Conservation (phyloP, 2,797 vertebrate genomes). For the Poecilia gillii region DNA sequence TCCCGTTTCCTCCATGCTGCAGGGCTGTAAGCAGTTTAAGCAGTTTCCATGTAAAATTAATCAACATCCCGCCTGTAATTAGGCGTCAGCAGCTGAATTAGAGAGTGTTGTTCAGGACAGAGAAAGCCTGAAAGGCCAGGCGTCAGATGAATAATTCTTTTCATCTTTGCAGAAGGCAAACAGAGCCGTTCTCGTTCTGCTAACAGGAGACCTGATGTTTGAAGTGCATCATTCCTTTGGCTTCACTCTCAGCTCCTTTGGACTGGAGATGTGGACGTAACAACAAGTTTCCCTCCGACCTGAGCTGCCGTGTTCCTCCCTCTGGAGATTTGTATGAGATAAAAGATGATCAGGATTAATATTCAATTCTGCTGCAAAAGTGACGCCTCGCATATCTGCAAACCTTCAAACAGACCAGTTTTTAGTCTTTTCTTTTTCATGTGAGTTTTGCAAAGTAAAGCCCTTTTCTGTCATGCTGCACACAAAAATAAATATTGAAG, state of each 20-base stretch:
- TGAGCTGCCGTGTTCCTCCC: background rate
- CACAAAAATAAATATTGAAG: background rate
- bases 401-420: background rate
- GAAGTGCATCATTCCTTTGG: conserved; percentile 61
- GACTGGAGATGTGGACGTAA: conserved; percentile 35
- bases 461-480: background rate
- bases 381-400: conserved; percentile 5
- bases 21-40: conserved; percentile 31
- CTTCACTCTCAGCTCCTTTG: conserved; percentile 25
- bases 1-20: conserved; percentile 20
- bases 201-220: conserved; percentile 62
- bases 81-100: conserved; percentile 43
- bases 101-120: conserved; percentile 58
- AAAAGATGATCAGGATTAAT: conserved; percentile 53
- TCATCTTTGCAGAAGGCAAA: conserved; percentile 64
- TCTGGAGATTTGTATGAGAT: conserved; percentile 31
- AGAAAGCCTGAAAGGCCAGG: conserved; percentile 65
- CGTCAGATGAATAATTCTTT: conserved; percentile 75
- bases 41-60: conserved; percentile 64
- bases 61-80: conserved; percentile 61
- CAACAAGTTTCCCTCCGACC: conserved; percentile 11
- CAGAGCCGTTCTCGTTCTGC: conserved; percentile 44
- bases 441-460: background rate
- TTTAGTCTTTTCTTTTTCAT: conserved; percentile 11
- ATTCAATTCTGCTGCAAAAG: conserved; percentile 37